Conservation (phyloP, 2,888 invertebrate species). For the Ochropleura leucogaster region DNA sequence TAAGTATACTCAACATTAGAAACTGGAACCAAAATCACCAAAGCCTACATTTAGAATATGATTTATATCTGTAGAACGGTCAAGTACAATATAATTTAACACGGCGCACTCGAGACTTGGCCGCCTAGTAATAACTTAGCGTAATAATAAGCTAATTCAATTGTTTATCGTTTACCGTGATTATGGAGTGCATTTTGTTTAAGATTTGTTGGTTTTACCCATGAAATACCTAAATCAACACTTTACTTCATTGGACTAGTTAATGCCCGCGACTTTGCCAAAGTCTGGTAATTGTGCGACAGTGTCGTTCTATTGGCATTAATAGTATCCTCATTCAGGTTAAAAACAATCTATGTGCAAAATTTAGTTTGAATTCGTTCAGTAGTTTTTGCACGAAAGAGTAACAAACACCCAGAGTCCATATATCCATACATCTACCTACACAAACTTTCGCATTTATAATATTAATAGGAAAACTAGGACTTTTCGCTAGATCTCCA, state of each 20-base stretch:
- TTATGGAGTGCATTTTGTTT: slow-evolving; percentile 19
- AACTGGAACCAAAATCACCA: background rate
- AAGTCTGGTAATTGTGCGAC: too few species aligned
- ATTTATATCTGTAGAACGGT: slow-evolving; percentile 34
- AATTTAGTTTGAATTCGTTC: too few species aligned
- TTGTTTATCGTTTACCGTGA: slow-evolving; percentile 37
- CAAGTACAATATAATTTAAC: slow-evolving; percentile 18
- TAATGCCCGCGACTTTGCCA: too few species aligned
- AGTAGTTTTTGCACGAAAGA: too few species aligned
- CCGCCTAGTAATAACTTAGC: slow-evolving; percentile 37
- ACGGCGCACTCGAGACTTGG: slow-evolving; percentile 19
- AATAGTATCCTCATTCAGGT: too few species aligned
- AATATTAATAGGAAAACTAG: too few species aligned
- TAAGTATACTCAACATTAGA: background rate
- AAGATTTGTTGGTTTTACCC: slow-evolving; percentile 18
- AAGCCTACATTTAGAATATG: slow-evolving; percentile 19
- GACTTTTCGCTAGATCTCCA: background rate
- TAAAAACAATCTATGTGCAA: too few species aligned
- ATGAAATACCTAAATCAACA: slow-evolving; percentile 2
- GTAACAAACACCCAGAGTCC: too few species aligned
- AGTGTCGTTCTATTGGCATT: too few species aligned
- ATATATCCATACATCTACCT: too few species aligned
- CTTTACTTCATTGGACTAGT: background rate
- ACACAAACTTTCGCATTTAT: too few species aligned
- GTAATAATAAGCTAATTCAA: slow-evolving; percentile 37